Evolutionary conservation across 2,113 vertebrate genomes (phyloP), one percentile per base, ranked within the genome.

Genomic region (Pipa parva): DNA sequence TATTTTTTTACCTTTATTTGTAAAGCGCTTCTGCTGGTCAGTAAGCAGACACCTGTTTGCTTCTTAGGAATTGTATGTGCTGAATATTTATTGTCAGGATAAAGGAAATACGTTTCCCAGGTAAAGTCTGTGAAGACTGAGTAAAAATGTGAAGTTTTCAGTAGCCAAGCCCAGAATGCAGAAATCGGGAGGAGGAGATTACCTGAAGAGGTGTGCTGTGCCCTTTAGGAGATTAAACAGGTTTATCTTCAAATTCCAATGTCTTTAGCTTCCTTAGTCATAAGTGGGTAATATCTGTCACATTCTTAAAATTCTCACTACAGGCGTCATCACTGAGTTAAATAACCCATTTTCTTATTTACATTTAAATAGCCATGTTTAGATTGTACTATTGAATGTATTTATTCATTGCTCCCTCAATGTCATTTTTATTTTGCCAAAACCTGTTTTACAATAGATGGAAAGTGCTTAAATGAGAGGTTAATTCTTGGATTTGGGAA

Each of bases 161-260:
- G 11, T 22, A 54, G 46, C 57, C 66, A 61, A 70, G 48, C 57
- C 66, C 66, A 70, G 45, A 33, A 39, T 22, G 48, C 5, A 60
- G 13, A 36, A 15, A n/a, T n/a, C n/a, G n/a, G 31, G 24, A 36
- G 66, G 66, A 52, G 66, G 66, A 61, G 66, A 15, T 6, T 5
- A 8, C 46, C 46, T 42, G 15, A 20, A 11, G 18, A 49, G 46
- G 28, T 7, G 29, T 25, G 57, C 48, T 61, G 48, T 70, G 66
- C 33, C 57, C 66, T 70, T 70, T 11, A 70, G 66, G 66, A 48
- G 36, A 70, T 50, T 36, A 70, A 70, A 70, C 66, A 52, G 66
- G 66, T 70, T 70, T 61, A 46, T 70, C 56, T 18, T 36, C 15
- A 24, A 45, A 70, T 70, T 70, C 58, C 66, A 61, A 31, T 28